A percentile compares a stretch with the other conserved stretches of the same genome.
Conservation (phyloP, 1,140 invertebrate genomes). For the Charaxes varanes region DNA sequence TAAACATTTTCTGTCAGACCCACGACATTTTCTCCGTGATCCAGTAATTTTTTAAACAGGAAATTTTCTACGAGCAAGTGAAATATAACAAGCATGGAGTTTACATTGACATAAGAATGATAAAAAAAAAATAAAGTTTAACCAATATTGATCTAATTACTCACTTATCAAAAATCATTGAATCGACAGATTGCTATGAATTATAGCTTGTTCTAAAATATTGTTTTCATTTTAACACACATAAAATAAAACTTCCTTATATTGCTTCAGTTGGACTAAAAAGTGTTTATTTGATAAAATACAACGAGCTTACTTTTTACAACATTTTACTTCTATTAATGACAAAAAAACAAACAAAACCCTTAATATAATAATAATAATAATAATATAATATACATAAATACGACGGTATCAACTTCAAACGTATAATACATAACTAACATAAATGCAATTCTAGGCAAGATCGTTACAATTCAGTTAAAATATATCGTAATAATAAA, state of each 20-base stretch:
- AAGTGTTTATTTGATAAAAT: constrained; percentile 75
- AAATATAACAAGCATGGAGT: no score
- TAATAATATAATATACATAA: constrained; percentile 74
- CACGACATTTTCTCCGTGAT: no score
- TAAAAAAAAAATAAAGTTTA: no score
- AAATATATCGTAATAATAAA: constrained; percentile 50
- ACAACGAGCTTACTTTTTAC: constrained; percentile 74
- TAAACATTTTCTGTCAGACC: no score
- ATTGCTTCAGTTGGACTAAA: constrained; percentile 74
- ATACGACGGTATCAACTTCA: constrained; percentile 72
- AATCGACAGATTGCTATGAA: no score
- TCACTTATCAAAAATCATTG: no score
- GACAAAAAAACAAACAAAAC: constrained; percentile 72
- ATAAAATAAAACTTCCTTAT: constrained; percentile 59
- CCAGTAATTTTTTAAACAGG: no score
- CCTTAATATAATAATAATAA: constrained; percentile 67
- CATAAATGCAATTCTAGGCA: constrained; percentile 72
- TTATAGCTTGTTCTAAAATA: background rate
- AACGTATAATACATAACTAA: constrained; percentile 67
- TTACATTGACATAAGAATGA: no score
- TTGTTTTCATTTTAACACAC: background rate
- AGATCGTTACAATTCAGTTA: constrained; percentile 62
- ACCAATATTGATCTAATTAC: no score
- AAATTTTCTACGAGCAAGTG: no score
- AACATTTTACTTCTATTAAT: constrained; percentile 74